These are phyloP conservation scores for Craterocephalus amniculus DNA, from an alignment of 2,797 vertebrate genomes.

Conservation along the genomic window DNA sequence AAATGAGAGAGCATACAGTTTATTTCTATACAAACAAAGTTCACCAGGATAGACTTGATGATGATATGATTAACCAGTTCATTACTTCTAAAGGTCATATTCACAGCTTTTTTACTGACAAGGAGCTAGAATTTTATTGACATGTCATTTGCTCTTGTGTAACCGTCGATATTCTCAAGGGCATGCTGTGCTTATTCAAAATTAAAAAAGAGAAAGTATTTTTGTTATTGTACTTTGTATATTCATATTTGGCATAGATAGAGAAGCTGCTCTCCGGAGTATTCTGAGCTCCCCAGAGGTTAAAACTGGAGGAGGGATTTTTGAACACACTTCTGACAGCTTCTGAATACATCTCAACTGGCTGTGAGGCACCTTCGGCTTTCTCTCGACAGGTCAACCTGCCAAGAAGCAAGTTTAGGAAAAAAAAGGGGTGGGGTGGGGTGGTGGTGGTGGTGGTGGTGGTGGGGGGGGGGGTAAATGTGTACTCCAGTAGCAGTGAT, in stretches of 20 bases:
- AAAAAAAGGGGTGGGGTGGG: conserved; percentile 3
- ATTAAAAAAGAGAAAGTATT: neutral
- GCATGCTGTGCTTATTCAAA: conserved; percentile 15
- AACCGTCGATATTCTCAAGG: neutral
- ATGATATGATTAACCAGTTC: neutral
- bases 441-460: conserved; percentile 10
- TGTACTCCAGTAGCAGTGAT: conserved; percentile 66
- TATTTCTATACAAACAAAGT: neutral
- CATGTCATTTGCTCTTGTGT: neutral
- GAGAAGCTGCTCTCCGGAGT: conserved; percentile 43
- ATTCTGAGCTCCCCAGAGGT: conserved; percentile 58
- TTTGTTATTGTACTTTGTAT: conserved; percentile 24
- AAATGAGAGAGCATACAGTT: conserved; percentile 10
- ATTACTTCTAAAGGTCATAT: neutral
- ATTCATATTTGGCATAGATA: conserved; percentile 19
- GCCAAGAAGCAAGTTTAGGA: conserved; percentile 71
- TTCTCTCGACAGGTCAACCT: conserved; percentile 72
- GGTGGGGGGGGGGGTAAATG: conserved; percentile 71
- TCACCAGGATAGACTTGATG: neutral
- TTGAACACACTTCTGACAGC: conserved; percentile 60
- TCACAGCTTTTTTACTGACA: neutral
- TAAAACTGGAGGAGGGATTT: conserved; percentile 64
- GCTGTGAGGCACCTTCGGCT: conserved; percentile 61
- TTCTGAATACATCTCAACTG: conserved; percentile 68
- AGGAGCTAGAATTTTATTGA: neutral